phyloP scores from a whole-genome alignment of 2,113 vertebrate species.

The Myanophis thanlyinensis region DNA sequence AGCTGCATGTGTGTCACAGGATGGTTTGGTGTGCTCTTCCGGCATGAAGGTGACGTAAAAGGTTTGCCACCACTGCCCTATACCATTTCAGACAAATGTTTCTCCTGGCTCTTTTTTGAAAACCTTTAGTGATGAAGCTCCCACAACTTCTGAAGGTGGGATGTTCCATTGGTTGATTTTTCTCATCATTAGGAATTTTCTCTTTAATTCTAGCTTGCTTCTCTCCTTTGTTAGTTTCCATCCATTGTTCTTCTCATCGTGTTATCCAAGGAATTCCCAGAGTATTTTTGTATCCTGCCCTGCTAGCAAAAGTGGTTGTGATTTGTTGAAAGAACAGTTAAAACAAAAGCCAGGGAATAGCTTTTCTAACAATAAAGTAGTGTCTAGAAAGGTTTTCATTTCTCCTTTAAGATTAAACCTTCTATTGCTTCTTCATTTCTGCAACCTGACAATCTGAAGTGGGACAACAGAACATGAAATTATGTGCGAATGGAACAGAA shows the following conservation, averaged over 20 bases:
- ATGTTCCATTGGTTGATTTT: background rate
- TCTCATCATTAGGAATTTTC: background rate
- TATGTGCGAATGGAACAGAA: background rate
- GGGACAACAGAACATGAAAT: background rate
- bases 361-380: background rate
- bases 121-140: background rate
- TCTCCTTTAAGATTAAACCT: background rate
- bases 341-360: background rate
- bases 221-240: background rate
- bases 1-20: too few species aligned
- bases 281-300: background rate
- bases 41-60: too few species aligned
- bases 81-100: background rate
- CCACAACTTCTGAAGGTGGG: background rate
- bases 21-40: too few species aligned
- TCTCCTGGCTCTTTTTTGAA: background rate
- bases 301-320: background rate
- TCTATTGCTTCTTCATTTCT: background rate
- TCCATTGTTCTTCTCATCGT: background rate
- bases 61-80: too few species aligned
- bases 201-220: background rate
- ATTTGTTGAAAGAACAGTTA: background rate
- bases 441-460: background rate
- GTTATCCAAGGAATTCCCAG: background rate
- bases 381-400: background rate